phyloP scores from a whole-genome alignment of 1,140 invertebrate genomes.

The Drosophila bifasciata region DNA sequence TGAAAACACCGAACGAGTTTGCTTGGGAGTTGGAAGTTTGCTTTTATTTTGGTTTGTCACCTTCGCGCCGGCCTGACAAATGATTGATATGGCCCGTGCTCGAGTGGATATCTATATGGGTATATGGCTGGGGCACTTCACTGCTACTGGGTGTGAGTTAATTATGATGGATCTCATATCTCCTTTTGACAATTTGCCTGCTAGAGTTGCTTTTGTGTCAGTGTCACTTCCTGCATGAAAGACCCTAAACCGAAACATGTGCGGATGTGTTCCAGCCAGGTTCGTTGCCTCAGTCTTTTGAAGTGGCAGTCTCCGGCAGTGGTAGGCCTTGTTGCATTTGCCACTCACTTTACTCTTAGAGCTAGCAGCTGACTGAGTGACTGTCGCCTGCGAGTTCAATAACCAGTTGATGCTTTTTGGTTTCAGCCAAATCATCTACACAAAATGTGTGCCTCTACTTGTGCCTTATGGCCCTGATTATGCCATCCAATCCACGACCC shows the following conservation, averaged over 20 bases:
- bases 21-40: slow-evolving; percentile 20
- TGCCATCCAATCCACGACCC: slow-evolving; percentile 30
- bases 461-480: slow-evolving; percentile 8
- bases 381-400: slow-evolving; percentile 60
- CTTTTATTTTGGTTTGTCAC: slow-evolving; percentile 56
- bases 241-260: slow-evolving; percentile 30
- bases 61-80: slow-evolving; percentile 44
- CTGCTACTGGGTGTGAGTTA: slow-evolving; percentile 55
- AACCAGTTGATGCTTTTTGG: slow-evolving; percentile 71
- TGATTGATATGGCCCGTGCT: slow-evolving; percentile 65
- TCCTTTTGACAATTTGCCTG: slow-evolving; percentile 6
- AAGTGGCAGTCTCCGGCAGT: neutral
- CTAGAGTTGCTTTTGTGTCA: slow-evolving; percentile 12
- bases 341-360: slow-evolving; percentile 30
- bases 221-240: slow-evolving; percentile 59
- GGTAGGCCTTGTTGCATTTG: neutral
- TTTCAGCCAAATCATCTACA: slow-evolving; percentile 61
- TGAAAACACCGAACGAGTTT: slow-evolving; percentile 55
- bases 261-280: slow-evolving; percentile 17
- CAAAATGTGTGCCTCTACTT: slow-evolving; percentile 75
- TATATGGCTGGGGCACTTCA: slow-evolving; percentile 55
- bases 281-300: slow-evolving; percentile 62
- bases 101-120: slow-evolving; percentile 34
- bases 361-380: slow-evolving; percentile 20
- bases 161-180: slow-evolving; percentile 52